These are phyloP conservation scores for Phytoseiulus persimilis DNA, from an alignment of 2,888 invertebrate genomes.

Conservation along the genomic window DNA sequence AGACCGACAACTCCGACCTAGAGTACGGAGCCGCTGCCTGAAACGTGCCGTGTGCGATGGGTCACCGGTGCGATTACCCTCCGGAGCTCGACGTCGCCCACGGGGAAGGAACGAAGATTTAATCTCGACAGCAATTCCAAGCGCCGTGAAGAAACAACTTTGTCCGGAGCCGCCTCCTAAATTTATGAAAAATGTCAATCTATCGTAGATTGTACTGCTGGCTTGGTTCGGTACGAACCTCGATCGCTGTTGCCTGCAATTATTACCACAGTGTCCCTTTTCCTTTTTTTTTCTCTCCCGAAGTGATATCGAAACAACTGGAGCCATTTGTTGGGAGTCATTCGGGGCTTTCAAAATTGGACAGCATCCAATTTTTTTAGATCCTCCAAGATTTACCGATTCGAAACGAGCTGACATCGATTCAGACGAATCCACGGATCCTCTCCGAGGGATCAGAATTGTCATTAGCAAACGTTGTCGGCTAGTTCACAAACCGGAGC, in stretches of 20 bases:
- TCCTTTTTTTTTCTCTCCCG: neutral
- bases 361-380: neutral
- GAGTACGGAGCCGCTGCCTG: too few relatives aligned
- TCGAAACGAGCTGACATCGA: neutral
- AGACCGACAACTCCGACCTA: too few relatives aligned
- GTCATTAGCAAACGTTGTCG: too few relatives aligned
- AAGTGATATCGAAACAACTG: neutral
- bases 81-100: neutral
- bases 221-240: neutral
- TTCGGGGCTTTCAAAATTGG: neutral
- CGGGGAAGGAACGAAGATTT: neutral
- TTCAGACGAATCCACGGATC: too few relatives aligned
- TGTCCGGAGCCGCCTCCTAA: neutral
- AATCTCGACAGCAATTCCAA: neutral
- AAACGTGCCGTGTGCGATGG: neutral
- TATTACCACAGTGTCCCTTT: neutral
- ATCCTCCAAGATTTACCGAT: neutral
- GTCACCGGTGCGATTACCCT: neutral
- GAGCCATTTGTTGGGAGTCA: neutral
- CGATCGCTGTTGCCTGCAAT: neutral
- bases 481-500: too few relatives aligned
- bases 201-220: neutral
- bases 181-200: slow-evolving; percentile 5
- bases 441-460: too few relatives aligned
- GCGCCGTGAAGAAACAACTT: neutral